A percentile compares a stretch with the other conserved stretches of the same genome.
Conservation (phyloP, 2,888 invertebrate species). For the Andrena flavipes region DNA sequence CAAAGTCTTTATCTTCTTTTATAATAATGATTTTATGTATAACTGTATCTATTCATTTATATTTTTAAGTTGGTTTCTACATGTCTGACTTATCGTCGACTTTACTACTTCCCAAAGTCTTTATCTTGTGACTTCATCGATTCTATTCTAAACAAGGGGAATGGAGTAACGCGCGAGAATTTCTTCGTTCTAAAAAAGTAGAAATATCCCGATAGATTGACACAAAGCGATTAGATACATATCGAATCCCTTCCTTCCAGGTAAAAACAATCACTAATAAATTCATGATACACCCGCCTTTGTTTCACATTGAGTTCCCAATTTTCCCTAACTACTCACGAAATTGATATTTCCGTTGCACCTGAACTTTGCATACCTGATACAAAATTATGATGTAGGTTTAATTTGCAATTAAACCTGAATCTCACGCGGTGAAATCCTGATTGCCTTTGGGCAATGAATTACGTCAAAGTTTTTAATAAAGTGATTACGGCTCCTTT, state of each 20-base stretch:
- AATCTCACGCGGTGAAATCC: not conserved
- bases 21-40: no score
- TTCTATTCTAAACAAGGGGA: no score
- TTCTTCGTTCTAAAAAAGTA: not conserved
- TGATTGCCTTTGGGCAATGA: not conserved
- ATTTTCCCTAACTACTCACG: not conserved
- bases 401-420: not conserved
- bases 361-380: not conserved
- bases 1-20: no score
- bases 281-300: not conserved
- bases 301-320: not conserved
- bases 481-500: not conserved
- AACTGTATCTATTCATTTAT: no score
- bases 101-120: not conserved
- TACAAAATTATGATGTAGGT: not conserved
- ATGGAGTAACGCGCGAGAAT: not conserved
- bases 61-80: no score
- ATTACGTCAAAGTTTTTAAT: not conserved
- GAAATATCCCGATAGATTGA: conserved; percentile 35
- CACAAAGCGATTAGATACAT: conserved; percentile 19
- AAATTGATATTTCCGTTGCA: not conserved
- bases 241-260: conserved; percentile 5
- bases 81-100: not conserved
- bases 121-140: no score
- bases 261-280: conserved; percentile 35